Conservation (phyloP, 2,113 vertebrate species). For the Telmatochromis sp. region DNA sequence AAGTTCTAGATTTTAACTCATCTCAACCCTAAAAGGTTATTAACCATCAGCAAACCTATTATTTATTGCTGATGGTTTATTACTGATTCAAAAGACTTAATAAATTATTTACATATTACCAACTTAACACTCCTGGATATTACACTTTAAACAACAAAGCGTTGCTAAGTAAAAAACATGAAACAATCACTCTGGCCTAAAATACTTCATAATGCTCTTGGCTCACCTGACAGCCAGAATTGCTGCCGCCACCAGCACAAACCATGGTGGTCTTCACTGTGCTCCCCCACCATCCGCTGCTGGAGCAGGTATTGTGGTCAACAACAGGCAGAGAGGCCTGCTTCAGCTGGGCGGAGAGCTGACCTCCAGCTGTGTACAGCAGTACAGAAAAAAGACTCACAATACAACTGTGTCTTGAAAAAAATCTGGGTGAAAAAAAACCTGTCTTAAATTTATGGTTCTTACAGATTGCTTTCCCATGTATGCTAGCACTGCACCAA, state of each 20-base stretch:
- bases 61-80: not conserved
- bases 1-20: not conserved
- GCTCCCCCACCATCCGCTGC: constrained; percentile 79
- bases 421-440: not conserved
- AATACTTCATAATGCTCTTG: rapidly evolving
- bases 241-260: constrained; percentile 78
- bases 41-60: not conserved
- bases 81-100: not conserved
- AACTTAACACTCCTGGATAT: not conserved
- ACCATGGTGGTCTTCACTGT: constrained; percentile 81
- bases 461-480: not conserved
- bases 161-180: not conserved
- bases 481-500: not conserved
- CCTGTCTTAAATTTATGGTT: not conserved
- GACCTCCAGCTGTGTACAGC: constrained; percentile 72
- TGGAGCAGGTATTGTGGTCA: constrained; percentile 73
- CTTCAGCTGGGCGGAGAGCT: constrained; percentile 77
- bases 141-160: not conserved
- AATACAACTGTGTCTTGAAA: not conserved
- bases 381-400: not conserved
- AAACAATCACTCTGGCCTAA: not conserved
- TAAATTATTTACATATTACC: not conserved
- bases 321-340: constrained; percentile 81
- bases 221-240: constrained; percentile 79
- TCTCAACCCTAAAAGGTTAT: not conserved